phyloP scores from a whole-genome alignment of 2,797 vertebrate genomes.

The Yasuhikotakia modesta region DNA sequence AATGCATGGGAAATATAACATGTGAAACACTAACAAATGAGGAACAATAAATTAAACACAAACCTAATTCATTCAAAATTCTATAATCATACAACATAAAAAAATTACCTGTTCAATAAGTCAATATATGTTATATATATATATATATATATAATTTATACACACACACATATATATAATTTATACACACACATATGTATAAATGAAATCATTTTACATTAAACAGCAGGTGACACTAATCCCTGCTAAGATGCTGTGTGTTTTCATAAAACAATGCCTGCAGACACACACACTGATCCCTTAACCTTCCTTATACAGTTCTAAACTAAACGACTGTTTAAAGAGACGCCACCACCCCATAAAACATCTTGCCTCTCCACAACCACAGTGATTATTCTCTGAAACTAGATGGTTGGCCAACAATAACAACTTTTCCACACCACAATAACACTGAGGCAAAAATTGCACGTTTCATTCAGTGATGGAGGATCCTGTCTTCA shows the following conservation, averaged over 20 bases:
- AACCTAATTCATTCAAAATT: not conserved
- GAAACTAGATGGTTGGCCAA: not conserved
- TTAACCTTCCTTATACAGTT: constrained; percentile 33
- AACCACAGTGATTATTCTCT: not conserved
- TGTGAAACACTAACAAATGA: constrained; percentile 24
- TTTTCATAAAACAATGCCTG: constrained; percentile 63
- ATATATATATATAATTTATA: too few relatives aligned
- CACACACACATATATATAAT: too few relatives aligned
- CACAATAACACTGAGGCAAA: not conserved
- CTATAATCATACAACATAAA: too few relatives aligned
- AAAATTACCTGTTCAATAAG: too few relatives aligned
- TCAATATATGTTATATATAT: not conserved
- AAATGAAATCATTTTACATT: constrained; percentile 6
- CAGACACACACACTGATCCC: constrained; percentile 16
- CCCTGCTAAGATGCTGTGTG: constrained; percentile 49
- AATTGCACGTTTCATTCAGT: not conserved
- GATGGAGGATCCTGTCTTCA: not conserved
- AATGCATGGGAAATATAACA: not conserved
- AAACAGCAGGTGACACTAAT: constrained; percentile 69
- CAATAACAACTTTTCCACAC: not conserved
- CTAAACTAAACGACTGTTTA: constrained; percentile 11
- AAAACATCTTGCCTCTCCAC: not conserved
- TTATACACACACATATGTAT: too few relatives aligned
- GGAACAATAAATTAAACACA: not conserved
- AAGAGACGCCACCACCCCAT: not conserved